Percentiles rank a stretch among this genome's conserved stretches.
These are phyloP conservation scores for Presbytis comata DNA, from an alignment of 2,797 vertebrate genomes.

Conservation along the genomic window DNA sequence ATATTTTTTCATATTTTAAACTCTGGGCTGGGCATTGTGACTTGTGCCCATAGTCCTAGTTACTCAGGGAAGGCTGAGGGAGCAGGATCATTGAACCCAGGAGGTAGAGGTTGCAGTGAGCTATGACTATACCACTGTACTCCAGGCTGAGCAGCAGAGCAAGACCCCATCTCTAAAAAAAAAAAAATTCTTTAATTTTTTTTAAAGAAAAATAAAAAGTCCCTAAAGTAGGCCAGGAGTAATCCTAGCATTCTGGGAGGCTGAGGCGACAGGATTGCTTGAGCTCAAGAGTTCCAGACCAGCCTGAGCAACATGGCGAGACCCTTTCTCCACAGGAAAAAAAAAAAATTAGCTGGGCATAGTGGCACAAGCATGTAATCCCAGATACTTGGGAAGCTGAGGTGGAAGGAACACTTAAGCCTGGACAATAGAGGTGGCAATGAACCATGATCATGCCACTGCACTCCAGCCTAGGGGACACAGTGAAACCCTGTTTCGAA, in stretches of 20 bases:
- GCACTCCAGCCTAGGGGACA: not conserved
- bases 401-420: not conserved
- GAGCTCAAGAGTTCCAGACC: not conserved
- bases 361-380: not conserved
- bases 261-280: not conserved
- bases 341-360: not conserved
- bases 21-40: not conserved
- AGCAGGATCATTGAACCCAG: not conserved
- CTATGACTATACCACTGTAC: not conserved
- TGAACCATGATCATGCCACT: not conserved
- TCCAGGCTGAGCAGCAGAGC: not conserved
- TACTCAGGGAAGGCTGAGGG: not conserved
- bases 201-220: not conserved
- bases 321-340: not conserved
- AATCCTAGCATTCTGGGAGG: not conserved
- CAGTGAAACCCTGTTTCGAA: not conserved
- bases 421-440: not conserved
- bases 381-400: not conserved
- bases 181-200: not conserved
- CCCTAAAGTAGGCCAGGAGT: not conserved
- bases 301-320: not conserved
- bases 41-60: not conserved
- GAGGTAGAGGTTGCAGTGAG: not conserved
- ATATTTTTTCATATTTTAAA: not conserved
- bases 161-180: not conserved